These are phyloP conservation scores for Megalurothrips usitatus DNA, from an alignment of 2,888 invertebrate species.

Conservation along the genomic window DNA sequence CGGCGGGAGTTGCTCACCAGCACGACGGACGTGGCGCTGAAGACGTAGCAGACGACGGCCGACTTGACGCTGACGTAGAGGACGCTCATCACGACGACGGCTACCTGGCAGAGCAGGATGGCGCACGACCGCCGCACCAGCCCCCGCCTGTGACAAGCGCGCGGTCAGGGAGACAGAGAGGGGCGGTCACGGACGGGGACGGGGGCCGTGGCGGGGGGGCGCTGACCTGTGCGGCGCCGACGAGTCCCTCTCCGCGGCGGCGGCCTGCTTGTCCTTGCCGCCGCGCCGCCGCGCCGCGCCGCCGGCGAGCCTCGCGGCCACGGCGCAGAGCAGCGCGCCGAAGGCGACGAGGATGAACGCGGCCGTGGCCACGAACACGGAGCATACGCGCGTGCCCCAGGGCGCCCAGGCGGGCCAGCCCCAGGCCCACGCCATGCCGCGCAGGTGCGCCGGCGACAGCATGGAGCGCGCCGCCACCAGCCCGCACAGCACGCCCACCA, in stretches of 20 bases:
- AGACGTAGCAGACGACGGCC: slow-evolving; percentile 1
- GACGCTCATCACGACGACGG: background rate
- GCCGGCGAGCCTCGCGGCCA: background rate
- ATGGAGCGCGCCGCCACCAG: slow-evolving; percentile 12
- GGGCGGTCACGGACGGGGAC: too few relatives aligned
- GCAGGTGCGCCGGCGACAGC: background rate
- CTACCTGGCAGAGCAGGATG: slow-evolving; percentile 11
- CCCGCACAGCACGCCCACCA: slow-evolving; percentile 12
- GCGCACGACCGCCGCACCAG: background rate
- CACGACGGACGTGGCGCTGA: background rate
- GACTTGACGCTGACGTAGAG: slow-evolving; percentile 1
- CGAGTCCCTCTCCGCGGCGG: background rate
- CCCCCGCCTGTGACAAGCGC: background rate
- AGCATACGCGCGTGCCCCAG: slow-evolving; percentile 1
- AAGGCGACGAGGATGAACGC: slow-evolving; percentile 9
- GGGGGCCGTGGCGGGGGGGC: too few relatives aligned
- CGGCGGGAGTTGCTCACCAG: too few relatives aligned
- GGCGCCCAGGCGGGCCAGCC: slow-evolving; percentile 13
- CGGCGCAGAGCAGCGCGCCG: background rate
- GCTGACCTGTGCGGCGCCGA: too few relatives aligned
- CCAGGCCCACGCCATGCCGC: background rate
- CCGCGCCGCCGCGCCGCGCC: background rate
- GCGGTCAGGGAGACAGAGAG: background rate
- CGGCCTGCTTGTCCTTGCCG: background rate
- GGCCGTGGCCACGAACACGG: slow-evolving; percentile 3